Base-by-base conservation (phyloP, 2,888 invertebrate genomes). In the Endotricha flammealis region DNA sequence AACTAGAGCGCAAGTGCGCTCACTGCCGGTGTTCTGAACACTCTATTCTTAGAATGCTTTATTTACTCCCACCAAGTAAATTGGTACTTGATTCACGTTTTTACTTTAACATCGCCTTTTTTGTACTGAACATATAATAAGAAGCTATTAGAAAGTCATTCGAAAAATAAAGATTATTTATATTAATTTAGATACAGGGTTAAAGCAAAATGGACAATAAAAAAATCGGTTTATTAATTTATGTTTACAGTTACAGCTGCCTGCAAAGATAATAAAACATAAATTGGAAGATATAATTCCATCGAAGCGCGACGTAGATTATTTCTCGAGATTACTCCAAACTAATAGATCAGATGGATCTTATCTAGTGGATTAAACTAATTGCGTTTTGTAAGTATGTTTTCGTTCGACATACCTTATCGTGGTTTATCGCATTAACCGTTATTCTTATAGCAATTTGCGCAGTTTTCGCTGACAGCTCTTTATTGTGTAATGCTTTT, bases 321-420 rank as follows among this genome's bases (percentile, higher is more conserved):
- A 60, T 63, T 69, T 54, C 48, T 42, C 47, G 38, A 59, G 66
- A 70, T 72, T 60, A 59, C 55, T 51, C 42, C 49, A 60, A 20
- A 57, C 55, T 61, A 66, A 68, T 66, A 67, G 65, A 71, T 64
- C 64, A 57, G 67, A 68, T 58, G 50, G 66, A 72, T 70, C 53
- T 67, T 73, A 76, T 77, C 74, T 64, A 42, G 42, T 53, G 52
- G 62, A 70, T 71, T 67, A 67, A 64, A 72, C 66, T 72, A 76
- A 76, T 77, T 71, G 70, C 66, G 44, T 65, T 69, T 62, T 63
- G 65, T 69, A 69, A 64, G 57, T 57, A 62, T 50, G 61, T 62
- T 68, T 68, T 69, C 48, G 56, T 56, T 57, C 32, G 30, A 48
- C 44, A 48, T 42, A 17, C 39, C 42, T 50, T 58, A 62, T 56